Base-by-base conservation (phyloP, 2,888 invertebrate genomes). In the Spicauda simplicius region DNA sequence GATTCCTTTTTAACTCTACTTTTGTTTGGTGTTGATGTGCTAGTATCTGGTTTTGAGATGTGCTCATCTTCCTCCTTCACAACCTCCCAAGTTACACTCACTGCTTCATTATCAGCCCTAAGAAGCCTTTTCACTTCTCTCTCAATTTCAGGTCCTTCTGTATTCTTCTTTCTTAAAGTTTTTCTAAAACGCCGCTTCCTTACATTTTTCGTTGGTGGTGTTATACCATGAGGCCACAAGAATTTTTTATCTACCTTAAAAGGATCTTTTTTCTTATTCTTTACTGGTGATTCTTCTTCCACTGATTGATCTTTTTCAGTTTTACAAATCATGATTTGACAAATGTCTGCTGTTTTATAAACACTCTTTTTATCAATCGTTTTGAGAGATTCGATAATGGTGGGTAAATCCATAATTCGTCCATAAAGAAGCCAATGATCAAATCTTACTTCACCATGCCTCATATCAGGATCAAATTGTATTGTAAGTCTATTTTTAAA, bases 291-390 rank as follows among this genome's bases (percentile, higher is more conserved):
- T 75, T 97, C 97, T 72, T 96, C 96, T 0, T 95, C 95, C 0
- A 94, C 93, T 14, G 94, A 93, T 72, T 94, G 94, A 79, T 97
- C 97, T 57, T 96, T 96, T 77, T 97, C 97, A 77, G 97, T 96
- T 86, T 96, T 96, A 77, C 97, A 97, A 58, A 97, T 91, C 92
- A 98, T 94, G 84, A 95, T 88, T 93, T 98, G 98, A 77, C 97
- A 97, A 72, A 99, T 95, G 85, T 99, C 98, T 0, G 98, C 97
- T 2, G 98, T 97, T 92, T 99, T 99, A 84, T 98, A 99, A 77
- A 98, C 97, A 78, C 97, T 98, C 85, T 98, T 98, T 70, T 95
- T 95, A 83, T 99, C 99, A 56, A 98, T 97, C 0, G 98, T 98
- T 91, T 99, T 99, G 68, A 97, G 91, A 0, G 97, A 96, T 89